A percentile compares a stretch with the other conserved stretches of the same genome.
Evolutionary conservation across 2,888 invertebrate genomes (phyloP).

Genomic region (Iphiclides podalirius): DNA sequence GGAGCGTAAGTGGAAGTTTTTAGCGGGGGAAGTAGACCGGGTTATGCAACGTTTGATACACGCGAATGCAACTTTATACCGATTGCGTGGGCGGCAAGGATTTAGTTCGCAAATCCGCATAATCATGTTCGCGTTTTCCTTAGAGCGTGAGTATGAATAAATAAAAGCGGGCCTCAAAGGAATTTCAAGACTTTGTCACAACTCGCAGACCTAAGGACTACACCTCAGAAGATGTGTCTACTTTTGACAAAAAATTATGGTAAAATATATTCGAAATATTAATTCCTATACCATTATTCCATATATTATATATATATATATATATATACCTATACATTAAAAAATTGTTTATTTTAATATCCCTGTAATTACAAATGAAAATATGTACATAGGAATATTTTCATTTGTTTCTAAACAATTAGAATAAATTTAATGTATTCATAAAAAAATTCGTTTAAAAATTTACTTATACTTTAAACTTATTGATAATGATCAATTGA

Average conservation of each 20-base stretch:
- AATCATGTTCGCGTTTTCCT: constrained; percentile 6
- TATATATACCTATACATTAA: no score
- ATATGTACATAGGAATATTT: no score
- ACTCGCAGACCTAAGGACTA: background rate
- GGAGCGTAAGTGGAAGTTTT: constrained; percentile 21
- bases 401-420: no score
- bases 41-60: constrained; percentile 9
- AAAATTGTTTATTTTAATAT: no score
- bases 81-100: background rate
- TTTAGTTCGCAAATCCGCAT: constrained; percentile 2
- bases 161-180: constrained; percentile 2
- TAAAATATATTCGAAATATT: no score
- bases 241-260: background rate
- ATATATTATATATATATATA: no score
- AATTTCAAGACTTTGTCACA: background rate
- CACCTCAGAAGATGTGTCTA: background rate
- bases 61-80: constrained; percentile 5
- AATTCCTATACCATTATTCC: no score
- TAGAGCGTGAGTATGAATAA: constrained; percentile 12
- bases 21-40: constrained; percentile 11
- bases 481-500: no score
- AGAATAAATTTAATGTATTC: no score
- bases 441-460: no score
- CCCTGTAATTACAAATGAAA: no score
- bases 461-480: no score